phyloP scores from a whole-genome alignment of 2,888 invertebrate genomes.

The Scaptomyza polygonia region DNA sequence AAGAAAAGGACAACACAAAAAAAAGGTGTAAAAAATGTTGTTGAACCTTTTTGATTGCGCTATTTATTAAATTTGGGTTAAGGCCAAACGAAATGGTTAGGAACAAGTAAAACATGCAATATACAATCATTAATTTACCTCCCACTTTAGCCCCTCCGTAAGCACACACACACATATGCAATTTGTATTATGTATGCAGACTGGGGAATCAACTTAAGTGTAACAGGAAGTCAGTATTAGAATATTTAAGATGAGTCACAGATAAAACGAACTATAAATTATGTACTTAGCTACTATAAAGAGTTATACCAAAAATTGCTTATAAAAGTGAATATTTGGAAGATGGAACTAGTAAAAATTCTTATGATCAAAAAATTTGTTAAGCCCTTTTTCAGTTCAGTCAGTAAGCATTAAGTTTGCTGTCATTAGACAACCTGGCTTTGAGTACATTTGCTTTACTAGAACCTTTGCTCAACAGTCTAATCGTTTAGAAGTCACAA shows the following conservation, averaged over 20 bases:
- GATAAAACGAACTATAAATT: neutral
- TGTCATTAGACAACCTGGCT: slow-evolving; percentile 9
- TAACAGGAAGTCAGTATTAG: slow-evolving; percentile 38
- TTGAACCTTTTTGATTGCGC: neutral
- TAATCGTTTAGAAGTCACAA: slow-evolving; percentile 30
- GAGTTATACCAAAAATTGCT: too few species aligned
- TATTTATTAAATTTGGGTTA: slow-evolving; percentile 28
- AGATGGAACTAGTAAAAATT: too few species aligned
- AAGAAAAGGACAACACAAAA: too few species aligned
- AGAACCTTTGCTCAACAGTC: slow-evolving; percentile 13
- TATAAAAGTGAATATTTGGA: too few species aligned
- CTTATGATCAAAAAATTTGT: too few species aligned
- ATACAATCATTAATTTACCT: slow-evolving; percentile 21
- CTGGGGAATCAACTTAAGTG: slow-evolving; percentile 41
- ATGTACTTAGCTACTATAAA: neutral
- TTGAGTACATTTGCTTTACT: neutral
- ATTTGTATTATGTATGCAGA: slow-evolving; percentile 1
- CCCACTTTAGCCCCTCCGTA: too few species aligned
- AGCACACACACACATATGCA: neutral
- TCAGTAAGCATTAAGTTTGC: slow-evolving; percentile 1
- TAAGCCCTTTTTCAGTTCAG: neutral
- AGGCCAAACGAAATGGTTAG: slow-evolving; percentile 3
- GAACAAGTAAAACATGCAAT: too few species aligned
- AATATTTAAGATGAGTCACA: slow-evolving; percentile 17
- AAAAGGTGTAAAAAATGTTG: neutral